phyloP scores from a whole-genome alignment of 2,113 vertebrate genomes.

The Hoplias malabaricus region DNA sequence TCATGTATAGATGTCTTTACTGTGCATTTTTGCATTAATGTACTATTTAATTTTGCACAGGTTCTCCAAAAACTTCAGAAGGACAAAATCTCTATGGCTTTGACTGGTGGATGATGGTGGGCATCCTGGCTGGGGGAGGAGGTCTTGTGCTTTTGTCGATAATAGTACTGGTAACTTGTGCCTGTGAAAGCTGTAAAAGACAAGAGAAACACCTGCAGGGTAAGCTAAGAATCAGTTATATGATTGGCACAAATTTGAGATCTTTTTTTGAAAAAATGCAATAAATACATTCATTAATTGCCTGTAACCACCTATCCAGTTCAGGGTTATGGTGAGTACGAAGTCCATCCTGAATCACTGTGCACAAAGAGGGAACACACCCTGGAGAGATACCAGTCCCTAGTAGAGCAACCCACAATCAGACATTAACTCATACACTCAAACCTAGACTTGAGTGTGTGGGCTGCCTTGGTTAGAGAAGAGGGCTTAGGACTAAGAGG shows the following conservation, averaged over 20 bases:
- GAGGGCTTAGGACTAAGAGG: too few relatives aligned
- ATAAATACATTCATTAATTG: too few relatives aligned
- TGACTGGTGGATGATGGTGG: constrained; percentile 50
- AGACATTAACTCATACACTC: too few relatives aligned
- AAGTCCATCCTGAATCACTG: too few relatives aligned
- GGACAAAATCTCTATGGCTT: not conserved
- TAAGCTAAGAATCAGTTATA: not conserved
- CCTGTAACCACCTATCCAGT: too few relatives aligned
- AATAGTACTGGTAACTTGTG: not conserved
- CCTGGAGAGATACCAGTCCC: too few relatives aligned
- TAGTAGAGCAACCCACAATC: too few relatives aligned
- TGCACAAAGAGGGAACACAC: too few relatives aligned
- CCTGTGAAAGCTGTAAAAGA: not conserved
- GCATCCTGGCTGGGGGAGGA: constrained; percentile 53
- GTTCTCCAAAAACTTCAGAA: fast-evolving
- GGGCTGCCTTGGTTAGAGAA: too few relatives aligned
- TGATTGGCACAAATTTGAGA: not conserved
- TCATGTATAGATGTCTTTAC: too few relatives aligned
- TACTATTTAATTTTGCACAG: not conserved
- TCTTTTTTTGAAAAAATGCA: not conserved
- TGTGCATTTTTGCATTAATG: not conserved
- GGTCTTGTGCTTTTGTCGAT: constrained; percentile 39
- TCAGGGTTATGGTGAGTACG: too few relatives aligned
- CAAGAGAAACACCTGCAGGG: constrained; percentile 18
- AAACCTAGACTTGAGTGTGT: too few relatives aligned